Conservation (phyloP, 2,113 vertebrate genomes). For the Tetrax tetrax region DNA sequence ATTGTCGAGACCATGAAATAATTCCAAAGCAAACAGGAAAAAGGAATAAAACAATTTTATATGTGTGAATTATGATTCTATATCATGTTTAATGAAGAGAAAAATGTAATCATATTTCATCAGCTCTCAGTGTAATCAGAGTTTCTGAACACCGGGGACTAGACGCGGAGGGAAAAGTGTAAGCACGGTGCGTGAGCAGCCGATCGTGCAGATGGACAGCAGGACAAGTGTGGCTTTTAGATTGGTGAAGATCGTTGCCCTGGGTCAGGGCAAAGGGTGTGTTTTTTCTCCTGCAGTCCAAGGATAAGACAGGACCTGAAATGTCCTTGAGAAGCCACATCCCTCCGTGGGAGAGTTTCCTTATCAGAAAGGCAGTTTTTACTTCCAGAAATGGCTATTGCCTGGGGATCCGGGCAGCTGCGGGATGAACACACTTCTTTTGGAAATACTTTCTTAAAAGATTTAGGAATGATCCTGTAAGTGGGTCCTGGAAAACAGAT, state of each 20-base stretch:
- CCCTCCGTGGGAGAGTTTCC: background rate
- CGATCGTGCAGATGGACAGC: accelerated
- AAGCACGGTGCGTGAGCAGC: accelerated
- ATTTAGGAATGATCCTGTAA: background rate
- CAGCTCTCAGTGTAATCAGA: background rate
- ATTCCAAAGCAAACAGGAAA: slow-evolving; percentile 66
- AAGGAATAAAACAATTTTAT: slow-evolving; percentile 56
- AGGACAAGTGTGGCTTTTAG: background rate
- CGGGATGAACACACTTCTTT: background rate
- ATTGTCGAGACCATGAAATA: background rate
- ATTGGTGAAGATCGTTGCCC: background rate
- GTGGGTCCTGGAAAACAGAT: background rate
- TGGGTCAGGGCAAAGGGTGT: background rate
- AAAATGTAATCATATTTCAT: slow-evolving; percentile 64
- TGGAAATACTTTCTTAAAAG: background rate
- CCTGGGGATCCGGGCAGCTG: background rate
- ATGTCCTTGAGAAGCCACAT: background rate
- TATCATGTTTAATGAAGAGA: slow-evolving; percentile 67
- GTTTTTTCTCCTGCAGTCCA: background rate
- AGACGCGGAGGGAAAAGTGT: accelerated
- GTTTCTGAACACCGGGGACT: background rate
- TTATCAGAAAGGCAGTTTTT: background rate
- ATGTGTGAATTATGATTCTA: slow-evolving; percentile 46
- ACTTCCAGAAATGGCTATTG: background rate
- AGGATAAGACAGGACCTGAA: background rate